phyloP scores from a whole-genome alignment of 2,888 invertebrate species.

The Merodon equestris region DNA sequence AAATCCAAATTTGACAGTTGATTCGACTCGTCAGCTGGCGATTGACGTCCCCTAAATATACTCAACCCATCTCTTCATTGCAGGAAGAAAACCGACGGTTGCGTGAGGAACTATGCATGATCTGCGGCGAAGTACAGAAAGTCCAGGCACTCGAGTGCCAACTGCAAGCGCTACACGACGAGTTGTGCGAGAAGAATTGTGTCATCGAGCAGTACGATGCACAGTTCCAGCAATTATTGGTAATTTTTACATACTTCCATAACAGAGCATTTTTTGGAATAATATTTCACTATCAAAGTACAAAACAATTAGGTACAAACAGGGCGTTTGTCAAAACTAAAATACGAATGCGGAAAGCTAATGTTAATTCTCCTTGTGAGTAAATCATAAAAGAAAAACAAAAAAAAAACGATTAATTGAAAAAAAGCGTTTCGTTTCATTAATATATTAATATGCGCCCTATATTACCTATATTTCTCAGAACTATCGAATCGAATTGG shows the following conservation, averaged over 20 bases:
- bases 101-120: slow-evolving; percentile 34
- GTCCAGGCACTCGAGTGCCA: slow-evolving; percentile 21
- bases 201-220: slow-evolving; percentile 50
- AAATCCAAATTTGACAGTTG: too few species aligned
- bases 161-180: slow-evolving; percentile 21
- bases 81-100: slow-evolving; percentile 50
- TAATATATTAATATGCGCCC: too few species aligned
- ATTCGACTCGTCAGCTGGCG: too few species aligned
- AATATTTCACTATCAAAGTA: slow-evolving; percentile 65
- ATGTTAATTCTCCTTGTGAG: slow-evolving; percentile 62
- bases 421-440: neutral
- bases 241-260: slow-evolving; percentile 20
- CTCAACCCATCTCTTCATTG: too few species aligned
- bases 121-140: slow-evolving; percentile 9
- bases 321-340: slow-evolving; percentile 41
- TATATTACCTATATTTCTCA: neutral
- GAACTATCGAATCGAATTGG: slow-evolving; percentile 49
- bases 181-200: slow-evolving; percentile 49
- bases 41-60: too few species aligned
- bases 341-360: slow-evolving; percentile 43
- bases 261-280: slow-evolving; percentile 29
- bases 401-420: neutral
- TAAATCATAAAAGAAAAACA: slow-evolving; percentile 27
- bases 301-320: slow-evolving; percentile 65
- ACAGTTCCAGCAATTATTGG: slow-evolving; percentile 56